These are phyloP conservation scores for Paramisgurnus dabryanus DNA, from an alignment of 2,113 vertebrate genomes.

Conservation along the genomic window DNA sequence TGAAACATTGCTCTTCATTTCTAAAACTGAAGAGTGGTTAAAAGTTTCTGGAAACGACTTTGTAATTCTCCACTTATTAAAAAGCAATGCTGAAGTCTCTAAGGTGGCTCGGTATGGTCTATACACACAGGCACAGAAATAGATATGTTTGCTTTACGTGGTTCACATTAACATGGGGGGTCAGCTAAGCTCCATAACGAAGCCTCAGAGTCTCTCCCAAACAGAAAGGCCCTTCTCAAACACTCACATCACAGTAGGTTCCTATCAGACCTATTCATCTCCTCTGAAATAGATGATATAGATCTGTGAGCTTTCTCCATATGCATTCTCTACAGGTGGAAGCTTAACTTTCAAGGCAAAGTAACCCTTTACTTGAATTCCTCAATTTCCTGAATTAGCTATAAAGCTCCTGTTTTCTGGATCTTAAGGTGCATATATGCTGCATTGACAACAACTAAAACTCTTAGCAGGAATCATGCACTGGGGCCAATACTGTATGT, in stretches of 20 bases:
- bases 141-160: conserved; percentile 50
- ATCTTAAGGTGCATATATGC: conserved; percentile 8
- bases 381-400: conserved; percentile 36
- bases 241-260: conserved; percentile 38
- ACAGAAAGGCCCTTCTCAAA: conserved; percentile 41
- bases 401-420: not conserved
- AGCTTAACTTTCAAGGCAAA: conserved; percentile 31
- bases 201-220: conserved; percentile 36
- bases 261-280: conserved; percentile 47
- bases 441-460: not conserved
- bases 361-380: conserved; percentile 45
- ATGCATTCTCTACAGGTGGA: conserved; percentile 3
- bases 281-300: conserved; percentile 39
- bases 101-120: conserved; percentile 37
- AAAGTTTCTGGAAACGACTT: conserved; percentile 28
- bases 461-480: not conserved
- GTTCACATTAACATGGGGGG: conserved; percentile 44
- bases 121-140: conserved; percentile 17
- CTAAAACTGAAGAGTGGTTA: not conserved
- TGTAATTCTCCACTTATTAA: conserved; percentile 51
- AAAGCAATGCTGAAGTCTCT: conserved; percentile 44
- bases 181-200: conserved; percentile 51
- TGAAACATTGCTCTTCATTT: not conserved
- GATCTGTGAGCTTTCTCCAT: conserved; percentile 25
- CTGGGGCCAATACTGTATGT: not conserved